phyloP scores from a whole-genome alignment of 2,797 vertebrate species.

The Rhynchonycteris naso region DNA sequence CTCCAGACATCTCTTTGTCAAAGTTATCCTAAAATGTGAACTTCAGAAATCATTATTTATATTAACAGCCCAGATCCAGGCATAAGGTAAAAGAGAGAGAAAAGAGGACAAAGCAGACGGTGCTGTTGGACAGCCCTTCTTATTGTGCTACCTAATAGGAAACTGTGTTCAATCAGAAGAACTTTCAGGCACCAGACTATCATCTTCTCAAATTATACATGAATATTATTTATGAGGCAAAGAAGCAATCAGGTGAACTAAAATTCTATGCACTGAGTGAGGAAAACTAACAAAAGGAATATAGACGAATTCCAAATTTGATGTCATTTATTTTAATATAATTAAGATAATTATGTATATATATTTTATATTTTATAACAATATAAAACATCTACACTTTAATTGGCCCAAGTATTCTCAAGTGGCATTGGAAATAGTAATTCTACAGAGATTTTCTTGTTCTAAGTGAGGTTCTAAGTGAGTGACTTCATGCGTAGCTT shows the following conservation, averaged over 20 bases:
- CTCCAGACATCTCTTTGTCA: constrained; percentile 40
- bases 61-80: constrained; percentile 40
- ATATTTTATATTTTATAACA: background rate
- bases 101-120: constrained; percentile 9
- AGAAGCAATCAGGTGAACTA: constrained; percentile 1
- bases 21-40: constrained; percentile 62
- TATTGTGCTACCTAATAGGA: background rate
- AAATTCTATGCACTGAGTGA: background rate
- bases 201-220: background rate
- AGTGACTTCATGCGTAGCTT: constrained; percentile 38
- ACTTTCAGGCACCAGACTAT: background rate
- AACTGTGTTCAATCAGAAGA: background rate
- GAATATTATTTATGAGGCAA: background rate
- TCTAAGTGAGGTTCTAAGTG: background rate
- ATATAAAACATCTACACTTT: constrained; percentile 56
- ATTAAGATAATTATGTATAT: background rate
- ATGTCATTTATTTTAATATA: constrained; percentile 36
- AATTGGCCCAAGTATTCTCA: constrained; percentile 48
- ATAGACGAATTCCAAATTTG: background rate
- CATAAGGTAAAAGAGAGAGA: constrained; percentile 10
- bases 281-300: constrained; percentile 33
- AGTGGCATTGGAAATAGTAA: background rate
- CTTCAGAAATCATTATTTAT: constrained; percentile 52
- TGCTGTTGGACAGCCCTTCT: background rate
- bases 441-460: constrained; percentile 13